A percentile compares a stretch with the other conserved stretches of the same genome.
Conservation (phyloP, 2,797 vertebrate species). For the Heliangelus exortis region DNA sequence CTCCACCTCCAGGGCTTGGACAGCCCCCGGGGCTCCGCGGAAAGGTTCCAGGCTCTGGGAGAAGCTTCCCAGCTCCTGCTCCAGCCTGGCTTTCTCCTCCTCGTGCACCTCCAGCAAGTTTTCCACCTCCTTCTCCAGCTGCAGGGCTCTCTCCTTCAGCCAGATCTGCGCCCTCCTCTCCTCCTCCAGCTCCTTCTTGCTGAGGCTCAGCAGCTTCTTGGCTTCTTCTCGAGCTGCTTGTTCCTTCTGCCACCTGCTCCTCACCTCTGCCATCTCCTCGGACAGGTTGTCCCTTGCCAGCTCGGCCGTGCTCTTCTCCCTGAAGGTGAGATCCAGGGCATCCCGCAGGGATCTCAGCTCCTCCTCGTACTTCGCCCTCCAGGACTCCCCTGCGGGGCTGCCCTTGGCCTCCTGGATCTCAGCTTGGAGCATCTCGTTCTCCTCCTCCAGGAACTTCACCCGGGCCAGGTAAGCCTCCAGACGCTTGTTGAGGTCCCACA, state of each 20-base stretch:
- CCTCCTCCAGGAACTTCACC: constrained; percentile 91
- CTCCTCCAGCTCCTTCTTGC: constrained; percentile 84
- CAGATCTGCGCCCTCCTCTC: constrained; percentile 85
- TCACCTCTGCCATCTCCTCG: constrained; percentile 81
- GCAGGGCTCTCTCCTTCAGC: constrained; percentile 81
- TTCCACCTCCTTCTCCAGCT: constrained; percentile 87
- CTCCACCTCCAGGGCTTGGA: constrained; percentile 80
- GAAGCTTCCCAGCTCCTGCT: constrained; percentile 40
- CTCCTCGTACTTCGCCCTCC: constrained; percentile 77
- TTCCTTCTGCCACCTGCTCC: constrained; percentile 79
- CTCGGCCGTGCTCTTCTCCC: constrained; percentile 82
- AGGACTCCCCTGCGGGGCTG: constrained; percentile 13
- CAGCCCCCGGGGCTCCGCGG: constrained; percentile 17
- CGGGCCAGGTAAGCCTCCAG: constrained; percentile 89
- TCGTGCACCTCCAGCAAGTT: constrained; percentile 80
- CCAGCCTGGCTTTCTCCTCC: constrained; percentile 82
- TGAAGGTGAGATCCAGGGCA: constrained; percentile 82
- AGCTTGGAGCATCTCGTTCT: constrained; percentile 83
- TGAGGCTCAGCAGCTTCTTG: constrained; percentile 71
- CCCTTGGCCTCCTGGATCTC: constrained; percentile 75
- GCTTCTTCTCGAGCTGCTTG: constrained; percentile 77
- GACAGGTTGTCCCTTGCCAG: constrained; percentile 81
- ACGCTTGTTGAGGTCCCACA: constrained; percentile 92
- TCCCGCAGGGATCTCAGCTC: constrained; percentile 81
- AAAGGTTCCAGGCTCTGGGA: constrained; percentile 51